Evolutionary conservation across 2,113 vertebrate species (phyloP).

Genomic region (Drymodes brunneopygia): DNA sequence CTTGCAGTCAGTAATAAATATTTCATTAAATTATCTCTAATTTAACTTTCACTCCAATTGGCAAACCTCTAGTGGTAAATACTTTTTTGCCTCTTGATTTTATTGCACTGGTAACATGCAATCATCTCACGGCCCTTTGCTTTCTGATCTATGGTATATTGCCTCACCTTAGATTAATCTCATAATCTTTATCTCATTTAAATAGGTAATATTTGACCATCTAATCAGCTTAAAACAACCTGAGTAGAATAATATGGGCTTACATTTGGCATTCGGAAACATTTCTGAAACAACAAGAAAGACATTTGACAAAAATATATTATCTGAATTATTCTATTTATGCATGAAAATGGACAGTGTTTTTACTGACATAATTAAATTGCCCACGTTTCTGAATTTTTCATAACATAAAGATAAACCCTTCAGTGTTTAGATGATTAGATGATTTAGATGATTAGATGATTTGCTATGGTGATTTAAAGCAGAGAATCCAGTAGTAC

Average conservation of each 20-base stretch:
- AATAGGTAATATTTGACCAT: conserved; percentile 29
- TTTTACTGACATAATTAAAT: conserved; percentile 43
- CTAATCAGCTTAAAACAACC: conserved; percentile 14
- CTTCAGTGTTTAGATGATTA: conserved; percentile 18
- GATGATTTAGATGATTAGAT: background rate
- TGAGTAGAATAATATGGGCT: background rate
- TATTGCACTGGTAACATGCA: conserved; percentile 5
- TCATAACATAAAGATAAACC: conserved; percentile 27
- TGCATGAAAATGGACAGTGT: background rate
- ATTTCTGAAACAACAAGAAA: background rate
- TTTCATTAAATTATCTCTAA: conserved; percentile 43
- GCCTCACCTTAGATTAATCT: background rate
- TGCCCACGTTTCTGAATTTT: background rate
- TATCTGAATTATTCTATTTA: background rate
- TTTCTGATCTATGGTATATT: conserved; percentile 10
- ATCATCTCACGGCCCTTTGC: background rate
- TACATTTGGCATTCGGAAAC: background rate
- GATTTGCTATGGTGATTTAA: conserved; percentile 39
- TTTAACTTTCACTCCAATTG: conserved; percentile 2
- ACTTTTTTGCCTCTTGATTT: background rate
- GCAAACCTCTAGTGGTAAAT: background rate
- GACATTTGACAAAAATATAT: conserved; percentile 13
- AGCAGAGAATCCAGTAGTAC: background rate
- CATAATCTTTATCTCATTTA: conserved; percentile 6
- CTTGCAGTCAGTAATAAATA: conserved; percentile 42